Evolutionary conservation across 1,140 invertebrate genomes (phyloP).

Genomic region (Rhopalosiphum maidis): DNA sequence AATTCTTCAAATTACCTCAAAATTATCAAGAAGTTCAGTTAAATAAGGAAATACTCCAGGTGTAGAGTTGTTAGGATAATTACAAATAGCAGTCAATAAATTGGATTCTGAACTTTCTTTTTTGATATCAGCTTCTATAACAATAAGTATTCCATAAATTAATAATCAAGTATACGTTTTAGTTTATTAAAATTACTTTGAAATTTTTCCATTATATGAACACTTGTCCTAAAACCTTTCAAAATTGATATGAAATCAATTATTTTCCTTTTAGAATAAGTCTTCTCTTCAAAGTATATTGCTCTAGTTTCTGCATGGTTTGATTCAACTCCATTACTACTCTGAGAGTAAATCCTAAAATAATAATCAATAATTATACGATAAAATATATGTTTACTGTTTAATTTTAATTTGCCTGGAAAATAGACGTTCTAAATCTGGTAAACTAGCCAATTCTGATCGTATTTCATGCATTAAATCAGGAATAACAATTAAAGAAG

Average conservation of each 20-base stretch:
- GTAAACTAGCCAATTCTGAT: slow-evolving; percentile 77
- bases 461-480: slow-evolving; percentile 72
- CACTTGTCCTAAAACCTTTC: slow-evolving; percentile 79
- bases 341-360: slow-evolving; percentile 85
- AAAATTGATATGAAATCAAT: slow-evolving; percentile 81
- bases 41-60: slow-evolving; percentile 80
- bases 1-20: slow-evolving; percentile 66
- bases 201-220: slow-evolving; percentile 72
- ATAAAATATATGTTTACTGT: not conserved
- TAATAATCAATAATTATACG: not conserved
- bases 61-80: not conserved
- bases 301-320: slow-evolving; percentile 92
- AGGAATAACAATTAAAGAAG: slow-evolving; percentile 73
- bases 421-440: slow-evolving; percentile 94
- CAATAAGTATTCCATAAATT: not conserved
- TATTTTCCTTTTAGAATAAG: slow-evolving; percentile 91
- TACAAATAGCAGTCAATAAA: slow-evolving; percentile 40
- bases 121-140: slow-evolving; percentile 56
- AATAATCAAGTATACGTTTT: not conserved
- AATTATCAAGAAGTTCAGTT: slow-evolving; percentile 76
- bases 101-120: slow-evolving; percentile 24
- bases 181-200: slow-evolving; percentile 64
- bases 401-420: slow-evolving; percentile 71
- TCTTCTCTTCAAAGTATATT: slow-evolving; percentile 88
- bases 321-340: slow-evolving; percentile 74